A percentile compares a stretch with the other conserved stretches of the same genome.
phyloP scores from a whole-genome alignment of 2,797 vertebrate species.

The Glyptemys insculpta region DNA sequence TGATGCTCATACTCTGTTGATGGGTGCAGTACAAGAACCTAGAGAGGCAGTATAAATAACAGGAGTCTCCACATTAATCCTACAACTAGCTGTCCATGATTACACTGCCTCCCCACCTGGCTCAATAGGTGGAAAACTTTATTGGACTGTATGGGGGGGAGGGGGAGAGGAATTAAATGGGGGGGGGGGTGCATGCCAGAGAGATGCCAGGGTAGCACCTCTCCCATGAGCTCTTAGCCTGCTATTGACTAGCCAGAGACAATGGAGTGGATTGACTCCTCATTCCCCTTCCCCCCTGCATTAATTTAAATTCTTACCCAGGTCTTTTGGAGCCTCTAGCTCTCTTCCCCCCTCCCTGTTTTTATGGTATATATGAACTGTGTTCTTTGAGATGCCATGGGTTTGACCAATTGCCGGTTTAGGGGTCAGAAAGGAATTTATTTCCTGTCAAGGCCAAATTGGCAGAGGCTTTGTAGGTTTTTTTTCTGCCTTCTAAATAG shows the following conservation, averaged over 20 bases:
- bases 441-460: neutral
- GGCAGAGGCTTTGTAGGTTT: neutral
- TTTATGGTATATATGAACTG: neutral
- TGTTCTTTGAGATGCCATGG: neutral
- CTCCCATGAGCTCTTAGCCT: neutral
- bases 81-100: neutral
- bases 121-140: neutral
- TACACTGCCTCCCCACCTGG: neutral
- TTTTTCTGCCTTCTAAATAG: neutral
- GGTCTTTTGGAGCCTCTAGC: neutral
- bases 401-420: neutral
- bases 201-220: neutral
- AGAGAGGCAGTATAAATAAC: neutral
- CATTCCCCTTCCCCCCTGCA: neutral
- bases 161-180: neutral
- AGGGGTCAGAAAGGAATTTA: neutral
- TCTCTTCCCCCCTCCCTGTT: neutral
- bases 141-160: neutral
- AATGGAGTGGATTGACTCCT: neutral
- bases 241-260: neutral
- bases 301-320: neutral
- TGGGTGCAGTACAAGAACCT: neutral
- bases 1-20: neutral
- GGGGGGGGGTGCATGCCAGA: accelerated
- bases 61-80: neutral